A percentile compares a stretch with the other conserved stretches of the same genome.
Conservation (phyloP, 2,797 vertebrate genomes). For the Eurystomus glaucurus region DNA sequence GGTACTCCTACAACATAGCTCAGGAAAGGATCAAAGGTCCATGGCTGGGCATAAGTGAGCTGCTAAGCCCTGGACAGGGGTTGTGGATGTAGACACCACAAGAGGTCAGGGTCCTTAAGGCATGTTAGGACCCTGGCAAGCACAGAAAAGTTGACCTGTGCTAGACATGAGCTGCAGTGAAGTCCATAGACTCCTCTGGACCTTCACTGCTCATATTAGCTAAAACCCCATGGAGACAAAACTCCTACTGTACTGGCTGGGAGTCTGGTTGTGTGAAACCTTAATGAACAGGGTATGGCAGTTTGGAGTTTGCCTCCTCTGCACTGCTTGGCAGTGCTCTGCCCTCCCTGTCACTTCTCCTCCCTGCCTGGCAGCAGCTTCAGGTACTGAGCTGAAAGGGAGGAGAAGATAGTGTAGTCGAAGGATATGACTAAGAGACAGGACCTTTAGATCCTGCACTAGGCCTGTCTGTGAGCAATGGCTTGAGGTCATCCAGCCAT, state of each 20-base stretch:
- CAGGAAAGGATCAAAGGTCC: background rate
- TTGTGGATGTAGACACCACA: background rate
- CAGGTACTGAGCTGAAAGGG: background rate
- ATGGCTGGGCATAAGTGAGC: background rate
- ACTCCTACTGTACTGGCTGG: accelerated
- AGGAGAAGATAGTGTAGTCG: accelerated
- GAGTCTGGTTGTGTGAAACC: background rate
- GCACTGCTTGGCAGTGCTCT: background rate
- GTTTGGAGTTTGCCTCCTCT: background rate
- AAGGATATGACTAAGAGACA: background rate
- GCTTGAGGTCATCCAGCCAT: background rate
- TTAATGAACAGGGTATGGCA: background rate
- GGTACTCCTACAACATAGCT: accelerated
- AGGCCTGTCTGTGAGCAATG: background rate
- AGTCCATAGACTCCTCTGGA: background rate
- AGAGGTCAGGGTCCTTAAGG: background rate
- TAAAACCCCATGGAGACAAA: background rate
- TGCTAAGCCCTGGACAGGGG: background rate
- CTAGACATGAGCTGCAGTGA: background rate
- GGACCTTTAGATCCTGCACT: background rate
- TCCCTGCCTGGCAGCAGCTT: background rate
- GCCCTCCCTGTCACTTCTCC: background rate
- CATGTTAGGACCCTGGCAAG: background rate
- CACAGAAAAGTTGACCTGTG: background rate
- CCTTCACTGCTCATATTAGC: background rate